Base-by-base conservation (phyloP, 2,113 vertebrate species). In the Rallus limicola region DNA sequence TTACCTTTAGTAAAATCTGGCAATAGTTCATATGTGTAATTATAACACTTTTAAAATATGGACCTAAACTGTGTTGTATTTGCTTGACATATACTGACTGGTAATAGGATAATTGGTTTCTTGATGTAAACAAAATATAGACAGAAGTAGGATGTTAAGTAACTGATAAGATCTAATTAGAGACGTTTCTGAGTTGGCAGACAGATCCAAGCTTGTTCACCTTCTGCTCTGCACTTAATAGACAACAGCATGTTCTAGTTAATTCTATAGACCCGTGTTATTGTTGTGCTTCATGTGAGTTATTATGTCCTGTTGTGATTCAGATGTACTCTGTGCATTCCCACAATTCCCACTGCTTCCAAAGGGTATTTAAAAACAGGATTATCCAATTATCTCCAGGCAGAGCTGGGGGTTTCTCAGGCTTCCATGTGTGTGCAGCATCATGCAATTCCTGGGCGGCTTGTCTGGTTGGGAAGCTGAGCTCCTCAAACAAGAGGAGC, bases 91-190 rank as follows among this genome's bases (percentile, higher is more conserved):
- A 38, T 25, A 58, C 50, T 72, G 90, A 21, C 75, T 89, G 16
- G 46, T 74, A 76, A 81, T 70, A 63, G 36, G 78, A 24, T 95
- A 95, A 95, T 95, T 95, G 91, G 26, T 72, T 94, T 77, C 79
- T 93, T 85, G 64, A 63, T 58, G n/a, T 92, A 95, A 96, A 92
- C 82, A 95, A 82, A 91, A 82, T 48, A 46, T 23, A 85, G 90
- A 58, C 82, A 77, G 79, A 80, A 92, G 59, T 55, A 58, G 82
- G 82, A 85, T 63, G 70, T 82, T 94, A 82, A 95, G 82, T 67
- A 88, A 55, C 75, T 63, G 87, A 36, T 93, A 90, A 74, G 46
- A 79, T 89, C 55, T 96, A 94, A 94, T 94, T 93, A 77, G 48
- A 81, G 88, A 36, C 6, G 2, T 94, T 88, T 92, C 7, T 2